Conservation (phyloP, 2,888 invertebrate genomes). For the Folsomia candida region DNA sequence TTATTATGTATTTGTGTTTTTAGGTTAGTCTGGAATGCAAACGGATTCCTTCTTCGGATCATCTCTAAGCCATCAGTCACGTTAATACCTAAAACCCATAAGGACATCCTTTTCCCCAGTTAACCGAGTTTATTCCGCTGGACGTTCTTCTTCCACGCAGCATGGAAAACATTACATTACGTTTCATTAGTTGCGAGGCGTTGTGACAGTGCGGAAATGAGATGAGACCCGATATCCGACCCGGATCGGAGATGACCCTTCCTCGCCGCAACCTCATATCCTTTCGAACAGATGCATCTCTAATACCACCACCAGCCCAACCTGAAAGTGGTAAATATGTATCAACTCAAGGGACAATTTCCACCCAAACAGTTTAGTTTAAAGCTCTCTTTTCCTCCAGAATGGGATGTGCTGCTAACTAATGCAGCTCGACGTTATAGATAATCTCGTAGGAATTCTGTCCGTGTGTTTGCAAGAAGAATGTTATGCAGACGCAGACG, state of each 20-base stretch:
- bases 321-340: no score
- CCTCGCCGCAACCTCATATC: neutral
- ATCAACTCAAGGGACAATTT: no score
- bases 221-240: neutral
- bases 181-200: neutral
- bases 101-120: neutral
- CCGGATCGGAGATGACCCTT: neutral
- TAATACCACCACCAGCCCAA: no score
- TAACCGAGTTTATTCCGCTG: neutral
- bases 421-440: no score
- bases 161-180: neutral
- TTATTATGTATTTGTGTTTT: neutral
- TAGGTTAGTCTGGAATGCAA: neutral
- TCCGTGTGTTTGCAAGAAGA: no score
- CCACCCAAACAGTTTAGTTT: no score
- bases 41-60: neutral
- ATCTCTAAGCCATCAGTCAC: neutral
- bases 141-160: neutral
- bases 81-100: neutral
- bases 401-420: no score
- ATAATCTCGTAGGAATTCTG: no score
- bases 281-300: no score
- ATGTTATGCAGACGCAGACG: no score
- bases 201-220: conserved; percentile 2
- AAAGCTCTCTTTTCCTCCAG: no score